Evolutionary conservation across 2,888 invertebrate genomes (phyloP).

Genomic region (Thecophora atra): DNA sequence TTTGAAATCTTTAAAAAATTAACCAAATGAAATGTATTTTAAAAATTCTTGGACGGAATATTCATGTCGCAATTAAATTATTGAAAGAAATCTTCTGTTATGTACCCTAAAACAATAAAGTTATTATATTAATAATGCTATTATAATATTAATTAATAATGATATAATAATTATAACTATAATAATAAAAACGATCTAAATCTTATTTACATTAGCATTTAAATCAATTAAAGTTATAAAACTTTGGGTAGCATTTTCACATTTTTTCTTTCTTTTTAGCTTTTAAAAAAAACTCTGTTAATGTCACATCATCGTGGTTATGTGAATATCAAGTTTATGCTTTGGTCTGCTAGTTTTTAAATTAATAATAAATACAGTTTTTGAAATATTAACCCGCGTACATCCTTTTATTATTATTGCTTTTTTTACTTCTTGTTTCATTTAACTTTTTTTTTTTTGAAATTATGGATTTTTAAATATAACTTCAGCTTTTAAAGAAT

Average conservation of each 20-base stretch:
- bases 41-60: conserved; percentile 61
- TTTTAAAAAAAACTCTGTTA: conserved; percentile 5
- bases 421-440: too few species aligned
- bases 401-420: too few species aligned
- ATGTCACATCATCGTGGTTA: neutral
- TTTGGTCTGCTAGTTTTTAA: conserved; percentile 33
- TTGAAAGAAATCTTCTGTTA: neutral
- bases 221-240: conserved; percentile 18
- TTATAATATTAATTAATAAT: neutral
- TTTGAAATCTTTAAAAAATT: conserved; percentile 8
- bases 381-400: neutral
- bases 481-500: neutral
- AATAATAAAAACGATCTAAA: too few species aligned
- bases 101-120: neutral
- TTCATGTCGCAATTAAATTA: conserved; percentile 53
- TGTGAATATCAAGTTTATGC: conserved; percentile 21
- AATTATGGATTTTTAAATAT: neutral
- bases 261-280: neutral
- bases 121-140: neutral
- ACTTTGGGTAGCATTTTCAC: conserved; percentile 29
- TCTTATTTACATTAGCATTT: neutral
- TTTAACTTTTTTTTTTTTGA: too few species aligned
- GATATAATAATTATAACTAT: too few species aligned
- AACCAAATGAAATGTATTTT: conserved; percentile 14
- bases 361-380: conserved; percentile 34